Conservation (phyloP, 1,140 invertebrate genomes). For the Saxidomus purpurata region DNA sequence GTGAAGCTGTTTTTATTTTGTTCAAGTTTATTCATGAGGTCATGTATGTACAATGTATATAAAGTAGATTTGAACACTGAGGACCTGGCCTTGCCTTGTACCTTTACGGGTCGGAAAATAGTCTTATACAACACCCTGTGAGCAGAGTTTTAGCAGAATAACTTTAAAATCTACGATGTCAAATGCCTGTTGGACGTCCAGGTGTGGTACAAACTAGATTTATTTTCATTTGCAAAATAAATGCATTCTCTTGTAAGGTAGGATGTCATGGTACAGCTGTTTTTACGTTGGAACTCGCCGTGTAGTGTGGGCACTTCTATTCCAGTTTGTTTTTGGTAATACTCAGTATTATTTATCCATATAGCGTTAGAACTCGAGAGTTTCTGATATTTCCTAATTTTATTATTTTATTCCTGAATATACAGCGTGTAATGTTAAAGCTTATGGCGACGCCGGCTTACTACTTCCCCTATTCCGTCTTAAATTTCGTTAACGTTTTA, state of each 20-base stretch:
- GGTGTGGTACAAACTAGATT: background rate
- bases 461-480: no score
- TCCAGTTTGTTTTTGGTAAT: background rate
- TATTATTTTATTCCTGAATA: no score
- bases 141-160: background rate
- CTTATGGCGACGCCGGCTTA: no score
- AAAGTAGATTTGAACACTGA: background rate
- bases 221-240: constrained; percentile 6
- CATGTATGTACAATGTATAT: background rate
- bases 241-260: background rate
- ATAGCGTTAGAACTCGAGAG: background rate
- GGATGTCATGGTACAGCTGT: background rate
- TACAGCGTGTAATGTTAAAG: no score
- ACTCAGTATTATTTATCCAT: background rate
- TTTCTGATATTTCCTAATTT: no score
- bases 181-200: background rate
- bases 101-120: background rate
- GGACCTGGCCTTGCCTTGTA: background rate
- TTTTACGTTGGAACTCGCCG: background rate
- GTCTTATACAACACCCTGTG: background rate
- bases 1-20: background rate
- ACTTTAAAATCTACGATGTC: background rate
- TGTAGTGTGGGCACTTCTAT: background rate
- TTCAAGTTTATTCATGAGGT: background rate
- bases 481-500: no score